These are phyloP conservation scores for Drosophila nasuta DNA, from an alignment of 1,140 invertebrate species.

Conservation along the genomic window DNA sequence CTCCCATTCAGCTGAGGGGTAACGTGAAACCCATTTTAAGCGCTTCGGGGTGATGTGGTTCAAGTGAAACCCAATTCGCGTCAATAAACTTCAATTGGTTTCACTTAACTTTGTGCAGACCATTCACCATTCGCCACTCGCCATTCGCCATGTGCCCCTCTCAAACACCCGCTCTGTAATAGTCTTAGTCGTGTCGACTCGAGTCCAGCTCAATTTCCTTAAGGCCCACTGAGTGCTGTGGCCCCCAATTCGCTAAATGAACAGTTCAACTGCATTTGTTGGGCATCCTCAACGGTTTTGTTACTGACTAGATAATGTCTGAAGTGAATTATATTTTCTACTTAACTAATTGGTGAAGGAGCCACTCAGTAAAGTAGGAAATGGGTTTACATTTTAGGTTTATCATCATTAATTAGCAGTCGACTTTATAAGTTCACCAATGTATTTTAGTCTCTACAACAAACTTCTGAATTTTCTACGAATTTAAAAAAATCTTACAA, in stretches of 20 bases:
- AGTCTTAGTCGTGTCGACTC: neutral
- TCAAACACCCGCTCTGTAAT: neutral
- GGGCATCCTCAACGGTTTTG: constrained; percentile 39
- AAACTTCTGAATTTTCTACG: too few relatives aligned
- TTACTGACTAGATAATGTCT: neutral
- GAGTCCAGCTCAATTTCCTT: neutral
- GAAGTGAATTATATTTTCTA: neutral
- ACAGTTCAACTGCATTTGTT: constrained; percentile 64
- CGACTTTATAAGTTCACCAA: too few relatives aligned
- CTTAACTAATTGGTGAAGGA: neutral
- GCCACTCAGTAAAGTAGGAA: too few relatives aligned
- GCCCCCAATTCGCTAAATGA: constrained; percentile 6
- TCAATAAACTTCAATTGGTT: constrained; percentile 84
- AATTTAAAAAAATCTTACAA: too few relatives aligned
- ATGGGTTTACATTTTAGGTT: too few relatives aligned
- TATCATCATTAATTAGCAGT: too few relatives aligned
- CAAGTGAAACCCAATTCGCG: constrained; percentile 78
- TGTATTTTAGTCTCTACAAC: too few relatives aligned
- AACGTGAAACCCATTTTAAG: constrained; percentile 58
- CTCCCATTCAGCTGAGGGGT: constrained; percentile 30
- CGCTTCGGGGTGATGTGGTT: constrained; percentile 55
- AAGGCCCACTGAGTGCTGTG: neutral
- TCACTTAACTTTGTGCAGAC: constrained; percentile 72
- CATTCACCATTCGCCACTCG: constrained; percentile 1
- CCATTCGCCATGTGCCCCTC: constrained; percentile 19